Conservation (phyloP, 2,797 vertebrate species). For the Trachurus trachurus region DNA sequence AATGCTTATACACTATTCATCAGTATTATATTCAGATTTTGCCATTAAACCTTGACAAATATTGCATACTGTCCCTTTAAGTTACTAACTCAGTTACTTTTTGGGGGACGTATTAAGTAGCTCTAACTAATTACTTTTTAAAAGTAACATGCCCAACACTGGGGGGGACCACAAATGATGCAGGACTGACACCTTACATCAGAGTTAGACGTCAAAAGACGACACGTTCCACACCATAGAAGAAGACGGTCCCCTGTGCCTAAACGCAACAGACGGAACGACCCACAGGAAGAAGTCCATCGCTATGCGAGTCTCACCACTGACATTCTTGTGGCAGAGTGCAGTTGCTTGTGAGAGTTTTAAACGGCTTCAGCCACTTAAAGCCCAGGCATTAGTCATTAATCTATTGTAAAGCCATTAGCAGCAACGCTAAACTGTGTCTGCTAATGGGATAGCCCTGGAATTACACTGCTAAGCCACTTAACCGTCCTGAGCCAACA, state of each 20-base stretch:
- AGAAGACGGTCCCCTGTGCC: slow-evolving; percentile 8
- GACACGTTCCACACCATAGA: slow-evolving; percentile 17
- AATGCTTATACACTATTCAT: no score
- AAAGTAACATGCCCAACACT: no score
- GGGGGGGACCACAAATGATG: slow-evolving; percentile 6
- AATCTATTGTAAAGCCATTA: slow-evolving; percentile 72
- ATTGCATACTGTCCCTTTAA: no score
- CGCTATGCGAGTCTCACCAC: slow-evolving; percentile 27
- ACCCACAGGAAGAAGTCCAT: slow-evolving; percentile 24
- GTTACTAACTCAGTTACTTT: no score
- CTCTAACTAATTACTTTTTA: no score
- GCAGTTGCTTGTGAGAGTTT: slow-evolving; percentile 53
- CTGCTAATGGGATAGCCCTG: slow-evolving; percentile 69
- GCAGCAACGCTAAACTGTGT: slow-evolving; percentile 57
- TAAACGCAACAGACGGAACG: slow-evolving; percentile 15
- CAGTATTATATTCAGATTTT: no score
- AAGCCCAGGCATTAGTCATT: slow-evolving; percentile 48
- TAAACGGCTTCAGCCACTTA: slow-evolving; percentile 64
- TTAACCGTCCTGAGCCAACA: slow-evolving; percentile 46
- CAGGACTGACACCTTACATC: neutral
- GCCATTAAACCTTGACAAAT: no score
- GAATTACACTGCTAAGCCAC: slow-evolving; percentile 68
- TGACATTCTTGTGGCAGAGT: slow-evolving; percentile 55
- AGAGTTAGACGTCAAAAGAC: slow-evolving; percentile 23
- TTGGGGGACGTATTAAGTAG: no score